Base-by-base conservation (phyloP, 2,797 vertebrate species). In the Knipowitschia caucasica region DNA sequence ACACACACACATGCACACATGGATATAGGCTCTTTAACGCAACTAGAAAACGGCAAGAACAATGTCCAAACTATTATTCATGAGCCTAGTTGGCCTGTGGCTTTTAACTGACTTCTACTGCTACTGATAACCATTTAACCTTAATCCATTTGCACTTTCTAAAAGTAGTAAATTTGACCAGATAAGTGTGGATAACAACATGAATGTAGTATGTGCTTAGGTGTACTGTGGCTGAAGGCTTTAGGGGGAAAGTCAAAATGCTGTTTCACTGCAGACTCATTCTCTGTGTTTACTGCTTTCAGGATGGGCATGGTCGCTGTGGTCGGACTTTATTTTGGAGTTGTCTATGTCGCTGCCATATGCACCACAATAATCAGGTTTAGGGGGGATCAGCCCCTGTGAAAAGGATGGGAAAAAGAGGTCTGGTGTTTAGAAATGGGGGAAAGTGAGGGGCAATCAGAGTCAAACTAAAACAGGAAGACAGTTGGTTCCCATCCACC, bases 391-490 rank as follows among this genome's bases (percentile, higher is more conserved):
- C 36, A 49, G 33, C 27, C 34, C 33, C 17, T 26, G 27, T 33
- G 62, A 66, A 69, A 35, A 43, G 50, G 69, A 71, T 12, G 52
- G 31, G 58, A 53, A 51, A 68, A 59, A 26, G 63, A 59, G 56
- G 55, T 59, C 31, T 31, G 69, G 71, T 88, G 81, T 88, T 87
- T 86, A 82, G 82, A 84, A 76, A 78, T 61, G 65, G 66, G 67
- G 56, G 85, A 71, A 78, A 74, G 70, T 74, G 55, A 67, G 53
- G 63, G 64, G 81, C 69, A 88, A 88, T 83, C 82, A 85, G 81
- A 82, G 78, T 57, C 59, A 56, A 84, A 86, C 65, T 77, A 64
- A 81, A 88, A 84, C 81, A 83, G 82, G 75, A 82, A 79, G 79
- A 76, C 69, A 49, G 73, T 76, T 69, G 33, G 66, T 68, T 83